Evolutionary conservation across 2,113 vertebrate species (phyloP), one percentile per base, ranked within the genome.

Genomic region (Apistogramma diplotaenia): DNA sequence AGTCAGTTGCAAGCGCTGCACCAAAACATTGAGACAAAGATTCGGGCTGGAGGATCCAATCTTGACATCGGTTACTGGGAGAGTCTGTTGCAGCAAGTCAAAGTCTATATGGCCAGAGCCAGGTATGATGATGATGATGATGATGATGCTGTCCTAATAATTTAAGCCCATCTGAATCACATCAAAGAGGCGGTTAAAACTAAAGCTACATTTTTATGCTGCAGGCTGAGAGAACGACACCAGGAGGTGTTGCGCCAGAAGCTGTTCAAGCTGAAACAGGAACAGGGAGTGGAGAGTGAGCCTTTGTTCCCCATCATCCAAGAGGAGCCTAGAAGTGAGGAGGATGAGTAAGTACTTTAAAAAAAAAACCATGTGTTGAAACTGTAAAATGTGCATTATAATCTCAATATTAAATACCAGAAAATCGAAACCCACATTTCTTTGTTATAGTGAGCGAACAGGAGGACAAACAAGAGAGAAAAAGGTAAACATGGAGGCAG

Each of bases 61-160:
- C 96, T 99, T 2, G 98, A 99, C 84, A 97, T 99, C 0, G 98
- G 98, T 3, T 99, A 99, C 94, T 99, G 98, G 98, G 98, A 99
- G 92, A 98, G 97, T 84, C 93, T 99, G 19, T 91, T 99, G 84
- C 98, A 99, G 93, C 98, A 99, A 91, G 96, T 99, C 46, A 96
- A 97, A 0, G 97, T 98, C 4, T 99, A 98, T 87, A 98, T 99
- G 98, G 97, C 98, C 16, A 95, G 97, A 43, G 98, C 98, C 53
- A 96, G 98, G 98, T 99, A 86, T 58, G 92, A 46, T 55, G 91
- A 7, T 29, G 40, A 86, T 57, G 92, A 62, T 57, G 91, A 8
- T 33, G 43, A 5, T 49, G 18, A 25, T 72, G 33, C 21, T 33
- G 27, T 4, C 13, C 2, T 13, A 16, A 1, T 51, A 13, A 16